Conservation (phyloP, 2,797 vertebrate genomes). For the Sciurus vulgaris region DNA sequence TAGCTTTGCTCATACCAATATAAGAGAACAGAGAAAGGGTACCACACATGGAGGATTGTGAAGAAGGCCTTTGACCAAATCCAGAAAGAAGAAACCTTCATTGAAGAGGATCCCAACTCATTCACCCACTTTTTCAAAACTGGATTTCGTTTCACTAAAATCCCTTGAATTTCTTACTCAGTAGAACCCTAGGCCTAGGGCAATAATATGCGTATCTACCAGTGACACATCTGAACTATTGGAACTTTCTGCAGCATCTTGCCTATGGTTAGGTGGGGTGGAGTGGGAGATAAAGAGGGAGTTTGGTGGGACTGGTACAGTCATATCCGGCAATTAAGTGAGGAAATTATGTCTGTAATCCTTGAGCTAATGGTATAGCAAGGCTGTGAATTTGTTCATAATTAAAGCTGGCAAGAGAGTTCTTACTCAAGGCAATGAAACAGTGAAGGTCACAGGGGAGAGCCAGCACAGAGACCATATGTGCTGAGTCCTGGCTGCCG, state of each 20-base stretch:
- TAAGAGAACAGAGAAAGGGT: neutral
- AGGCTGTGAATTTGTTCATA: neutral
- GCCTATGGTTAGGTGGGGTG: neutral
- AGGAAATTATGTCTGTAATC: neutral
- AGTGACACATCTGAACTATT: neutral
- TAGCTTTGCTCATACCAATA: neutral
- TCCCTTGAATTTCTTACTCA: neutral
- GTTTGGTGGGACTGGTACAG: neutral
- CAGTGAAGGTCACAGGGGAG: neutral
- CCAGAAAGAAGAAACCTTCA: neutral
- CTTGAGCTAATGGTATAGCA: neutral
- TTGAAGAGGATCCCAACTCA: neutral
- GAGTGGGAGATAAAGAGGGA: too few relatives aligned
- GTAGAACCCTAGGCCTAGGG: neutral
- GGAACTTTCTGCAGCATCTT: neutral
- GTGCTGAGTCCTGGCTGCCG: neutral
- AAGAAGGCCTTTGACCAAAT: neutral
- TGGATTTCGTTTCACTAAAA: neutral
- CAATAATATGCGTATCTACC: neutral
- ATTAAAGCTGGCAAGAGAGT: constrained; percentile 6
- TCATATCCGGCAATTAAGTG: neutral
- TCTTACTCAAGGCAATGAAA: neutral
- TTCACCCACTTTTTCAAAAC: neutral
- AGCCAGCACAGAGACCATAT: neutral
- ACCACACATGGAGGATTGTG: neutral